Percentiles rank a stretch among this genome's conserved stretches.
These are phyloP conservation scores for Hyposoter dolosus DNA, from an alignment of 2,888 invertebrate genomes.

Conservation along the genomic window DNA sequence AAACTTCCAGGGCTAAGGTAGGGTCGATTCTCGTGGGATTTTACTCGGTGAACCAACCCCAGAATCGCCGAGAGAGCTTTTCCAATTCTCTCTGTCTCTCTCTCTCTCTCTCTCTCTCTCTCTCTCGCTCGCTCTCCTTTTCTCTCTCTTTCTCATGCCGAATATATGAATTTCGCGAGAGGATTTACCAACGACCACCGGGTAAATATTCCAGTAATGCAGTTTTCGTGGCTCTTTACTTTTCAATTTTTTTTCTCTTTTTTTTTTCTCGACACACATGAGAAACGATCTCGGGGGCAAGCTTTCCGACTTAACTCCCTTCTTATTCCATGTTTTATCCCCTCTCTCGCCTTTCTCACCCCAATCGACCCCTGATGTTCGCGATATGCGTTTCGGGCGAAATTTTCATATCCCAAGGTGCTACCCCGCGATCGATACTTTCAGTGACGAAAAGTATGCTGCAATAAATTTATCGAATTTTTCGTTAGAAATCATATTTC, in stretches of 20 bases:
- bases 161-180: slow-evolving; percentile 35
- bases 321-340: slow-evolving; percentile 26
- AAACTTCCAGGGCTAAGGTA: background rate
- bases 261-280: slow-evolving; percentile 20
- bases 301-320: slow-evolving; percentile 33
- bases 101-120: background rate
- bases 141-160: slow-evolving; percentile 11
- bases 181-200: slow-evolving; percentile 27
- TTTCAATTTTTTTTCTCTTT: background rate
- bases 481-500: background rate
- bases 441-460: background rate
- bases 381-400: background rate
- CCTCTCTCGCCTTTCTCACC: background rate
- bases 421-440: slow-evolving; percentile 4
- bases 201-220: slow-evolving; percentile 40
- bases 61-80: slow-evolving; percentile 36
- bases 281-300: slow-evolving; percentile 25
- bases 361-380: slow-evolving; percentile 1
- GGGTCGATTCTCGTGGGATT: slow-evolving; percentile 44
- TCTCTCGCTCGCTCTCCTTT: background rate
- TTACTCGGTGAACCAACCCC: slow-evolving; percentile 13
- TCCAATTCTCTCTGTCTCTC: slow-evolving; percentile 23
- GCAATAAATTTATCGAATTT: slow-evolving; percentile 2
- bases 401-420: slow-evolving; percentile 22
- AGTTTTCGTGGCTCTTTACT: slow-evolving; percentile 31